A percentile compares a stretch with the other conserved stretches of the same genome.
Conservation (phyloP, 1,140 invertebrate species). For the Zaprionus vittiger region DNA sequence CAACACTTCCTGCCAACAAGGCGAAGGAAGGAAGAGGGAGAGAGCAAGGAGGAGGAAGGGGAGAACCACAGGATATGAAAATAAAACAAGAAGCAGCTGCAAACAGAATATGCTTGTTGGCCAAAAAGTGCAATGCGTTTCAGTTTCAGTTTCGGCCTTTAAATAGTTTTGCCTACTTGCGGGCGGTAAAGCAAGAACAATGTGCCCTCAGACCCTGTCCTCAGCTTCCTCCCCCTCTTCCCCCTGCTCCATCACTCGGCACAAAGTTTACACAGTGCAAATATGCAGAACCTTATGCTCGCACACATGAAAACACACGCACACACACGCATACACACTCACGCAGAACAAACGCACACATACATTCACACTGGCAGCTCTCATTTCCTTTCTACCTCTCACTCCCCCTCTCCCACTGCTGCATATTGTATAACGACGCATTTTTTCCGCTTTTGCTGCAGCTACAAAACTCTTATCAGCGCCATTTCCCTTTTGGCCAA, state of each 20-base stretch:
- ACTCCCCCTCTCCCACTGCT: slow-evolving; percentile 18
- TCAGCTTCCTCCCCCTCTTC: neutral
- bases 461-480: slow-evolving; percentile 65
- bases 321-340: slow-evolving; percentile 1
- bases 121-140: slow-evolving; percentile 50
- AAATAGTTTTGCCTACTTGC: slow-evolving; percentile 66
- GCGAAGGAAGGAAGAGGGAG: slow-evolving; percentile 52
- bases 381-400: slow-evolving; percentile 22
- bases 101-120: slow-evolving; percentile 37
- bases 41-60: neutral
- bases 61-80: slow-evolving; percentile 69
- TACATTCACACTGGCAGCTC: neutral
- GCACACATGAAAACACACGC: slow-evolving; percentile 17
- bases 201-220: slow-evolving; percentile 11
- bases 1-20: slow-evolving; percentile 66
- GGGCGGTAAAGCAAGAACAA: slow-evolving; percentile 43
- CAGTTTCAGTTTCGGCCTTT: slow-evolving; percentile 57
- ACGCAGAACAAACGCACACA: slow-evolving; percentile 5
- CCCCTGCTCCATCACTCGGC: neutral
- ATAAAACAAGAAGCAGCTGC: slow-evolving; percentile 55
- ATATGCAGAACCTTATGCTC: slow-evolving; percentile 35
- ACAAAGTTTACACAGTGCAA: slow-evolving; percentile 56
- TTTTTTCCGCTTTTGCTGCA: slow-evolving; percentile 48
- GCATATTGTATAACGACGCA: slow-evolving; percentile 67
- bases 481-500: slow-evolving; percentile 64